These are phyloP conservation scores for Naja naja DNA, from an alignment of 2,113 vertebrate genomes.

Conservation along the genomic window DNA sequence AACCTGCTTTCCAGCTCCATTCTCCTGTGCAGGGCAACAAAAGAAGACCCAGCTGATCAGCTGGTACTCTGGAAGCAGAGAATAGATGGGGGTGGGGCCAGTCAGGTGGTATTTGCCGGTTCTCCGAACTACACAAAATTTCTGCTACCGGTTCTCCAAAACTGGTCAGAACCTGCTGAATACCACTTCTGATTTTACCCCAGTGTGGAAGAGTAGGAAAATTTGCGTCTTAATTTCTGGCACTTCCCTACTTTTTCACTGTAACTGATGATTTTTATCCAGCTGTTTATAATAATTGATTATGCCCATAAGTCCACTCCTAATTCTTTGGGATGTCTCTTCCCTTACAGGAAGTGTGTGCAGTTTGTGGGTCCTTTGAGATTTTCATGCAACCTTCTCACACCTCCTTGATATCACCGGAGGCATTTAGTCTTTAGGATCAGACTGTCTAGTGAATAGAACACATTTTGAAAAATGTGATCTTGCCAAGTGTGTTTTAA, in stretches of 20 bases:
- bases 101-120: too few species aligned
- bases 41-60: too few species aligned
- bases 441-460: not conserved
- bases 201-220: not conserved
- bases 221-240: not conserved
- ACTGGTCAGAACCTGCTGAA: too few species aligned
- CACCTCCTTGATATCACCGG: not conserved
- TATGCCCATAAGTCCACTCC: not conserved
- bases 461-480: not conserved
- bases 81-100: too few species aligned
- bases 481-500: not conserved
- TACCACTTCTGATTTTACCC: not conserved
- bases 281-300: not conserved
- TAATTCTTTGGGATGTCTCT: not conserved
- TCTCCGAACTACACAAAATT: too few species aligned
- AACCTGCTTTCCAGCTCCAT: too few species aligned
- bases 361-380: not conserved
- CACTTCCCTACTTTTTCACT: not conserved
- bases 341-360: not conserved
- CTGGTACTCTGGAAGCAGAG: too few species aligned
- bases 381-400: not conserved
- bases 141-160: too few species aligned
- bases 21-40: too few species aligned
- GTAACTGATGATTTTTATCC: not conserved
- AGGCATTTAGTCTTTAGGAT: not conserved